Evolutionary conservation across 2,797 vertebrate species (phyloP), one percentile per base, ranked within the genome.

Genomic region (Argentina silus): DNA sequence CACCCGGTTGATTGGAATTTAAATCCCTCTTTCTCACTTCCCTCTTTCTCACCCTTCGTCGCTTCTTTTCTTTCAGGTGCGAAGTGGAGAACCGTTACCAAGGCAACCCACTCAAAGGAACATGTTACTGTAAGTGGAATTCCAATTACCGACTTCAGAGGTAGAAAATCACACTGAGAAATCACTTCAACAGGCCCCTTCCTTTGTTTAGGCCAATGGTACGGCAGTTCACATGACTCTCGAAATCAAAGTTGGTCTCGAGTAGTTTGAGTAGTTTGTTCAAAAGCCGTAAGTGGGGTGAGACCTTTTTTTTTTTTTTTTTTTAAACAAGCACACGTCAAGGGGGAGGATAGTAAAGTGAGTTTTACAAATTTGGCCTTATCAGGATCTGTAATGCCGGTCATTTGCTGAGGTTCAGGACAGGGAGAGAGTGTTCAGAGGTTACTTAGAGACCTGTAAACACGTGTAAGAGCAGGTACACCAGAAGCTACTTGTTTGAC

Each of bases 51-150:
- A 36, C 3, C 67, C 5, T 68, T 27, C 4, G 3, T 67, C 43
- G 59, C 44, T 3, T 62, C 21, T 59, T 42, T 17, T 66, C 67
- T n/a, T 82, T 83, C 87, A 99, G 98, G 88, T 99, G 98, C 88
- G 98, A 99, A 90, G 95, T 98, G 0, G 98, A 99, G 92, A 99
- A 98, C 70, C 95, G 97, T 66, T 99, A 99, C 91, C 97, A 98
- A 85, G 98, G 97, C 90, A 99, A 99, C 89, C 98, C 98, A 47
- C 95, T 99, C 78, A 99, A 98, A 95, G 98, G 98, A 91, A 99
- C 98, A 0, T 99, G 98, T 88, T 98, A 99, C 87, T 99, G 98
- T 99, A 93, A 99, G 98, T 98, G 84, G 79, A 84, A 79, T 70
- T 77, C 71, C 66, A 80, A 81, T 86, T 81, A 69, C 51, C 36